These are phyloP conservation scores for Prunella strophiata DNA, from an alignment of 2,797 vertebrate genomes.

Conservation along the genomic window DNA sequence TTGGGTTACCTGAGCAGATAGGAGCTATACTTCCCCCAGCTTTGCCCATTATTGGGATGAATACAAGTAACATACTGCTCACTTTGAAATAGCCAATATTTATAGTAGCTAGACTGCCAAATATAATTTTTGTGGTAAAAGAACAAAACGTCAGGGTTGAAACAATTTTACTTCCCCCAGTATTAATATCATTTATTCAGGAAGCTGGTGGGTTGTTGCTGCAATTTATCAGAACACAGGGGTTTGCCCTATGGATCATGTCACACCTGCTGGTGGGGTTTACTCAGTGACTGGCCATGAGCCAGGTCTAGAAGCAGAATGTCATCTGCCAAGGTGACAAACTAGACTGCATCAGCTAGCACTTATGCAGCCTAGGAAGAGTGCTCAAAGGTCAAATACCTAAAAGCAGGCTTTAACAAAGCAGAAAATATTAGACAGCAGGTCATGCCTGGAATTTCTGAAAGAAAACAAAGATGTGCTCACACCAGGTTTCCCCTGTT, in stretches of 20 bases:
- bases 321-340: neutral
- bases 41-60: neutral
- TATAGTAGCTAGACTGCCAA: neutral
- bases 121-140: neutral
- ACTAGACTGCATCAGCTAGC: neutral
- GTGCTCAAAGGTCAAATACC: neutral
- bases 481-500: neutral
- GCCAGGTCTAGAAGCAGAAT: neutral
- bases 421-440: neutral
- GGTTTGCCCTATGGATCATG: neutral
- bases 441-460: neutral
- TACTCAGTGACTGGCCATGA: neutral
- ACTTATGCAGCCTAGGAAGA: neutral
- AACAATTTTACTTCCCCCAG: neutral
- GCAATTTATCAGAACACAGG: neutral
- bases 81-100: neutral
- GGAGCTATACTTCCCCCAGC: neutral
- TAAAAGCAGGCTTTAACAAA: neutral
- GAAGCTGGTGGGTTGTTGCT: neutral
- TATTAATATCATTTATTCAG: neutral
- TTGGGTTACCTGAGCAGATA: neutral
- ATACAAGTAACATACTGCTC: neutral
- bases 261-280: neutral
- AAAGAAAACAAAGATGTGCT: neutral
- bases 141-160: neutral